These are phyloP conservation scores for Grallaria varia DNA, from an alignment of 2,113 vertebrate genomes.

Conservation along the genomic window DNA sequence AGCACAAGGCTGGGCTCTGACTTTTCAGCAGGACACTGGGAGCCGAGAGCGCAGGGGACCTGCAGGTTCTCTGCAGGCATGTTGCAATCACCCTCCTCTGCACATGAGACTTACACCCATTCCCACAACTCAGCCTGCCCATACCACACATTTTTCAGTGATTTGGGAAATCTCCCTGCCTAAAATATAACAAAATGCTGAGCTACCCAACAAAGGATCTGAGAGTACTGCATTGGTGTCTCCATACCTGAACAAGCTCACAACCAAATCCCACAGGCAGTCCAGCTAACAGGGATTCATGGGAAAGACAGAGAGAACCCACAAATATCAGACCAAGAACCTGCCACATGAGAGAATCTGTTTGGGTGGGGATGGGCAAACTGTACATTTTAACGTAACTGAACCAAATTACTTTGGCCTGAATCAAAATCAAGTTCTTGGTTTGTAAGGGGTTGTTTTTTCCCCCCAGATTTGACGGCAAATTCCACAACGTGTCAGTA, in stretches of 20 bases:
- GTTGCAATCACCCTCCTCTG: background rate
- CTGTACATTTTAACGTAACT: background rate
- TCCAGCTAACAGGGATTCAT: fast-evolving
- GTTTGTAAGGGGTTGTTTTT: fast-evolving
- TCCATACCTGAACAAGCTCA: background rate
- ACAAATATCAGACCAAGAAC: background rate
- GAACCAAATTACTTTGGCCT: background rate
- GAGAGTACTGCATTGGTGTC: fast-evolving
- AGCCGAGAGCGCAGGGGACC: background rate
- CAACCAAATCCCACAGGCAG: background rate
- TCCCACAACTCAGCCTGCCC: background rate
- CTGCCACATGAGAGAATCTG: background rate
- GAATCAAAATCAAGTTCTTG: background rate
- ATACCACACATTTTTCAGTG: background rate
- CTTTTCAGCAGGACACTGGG: fast-evolving
- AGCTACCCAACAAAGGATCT: background rate
- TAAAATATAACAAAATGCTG: fast-evolving
- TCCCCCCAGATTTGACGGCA: background rate
- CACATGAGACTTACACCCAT: fast-evolving
- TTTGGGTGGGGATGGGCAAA: fast-evolving
- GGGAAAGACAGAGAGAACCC: background rate
- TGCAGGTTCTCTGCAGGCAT: fast-evolving
- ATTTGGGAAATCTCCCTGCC: fast-evolving
- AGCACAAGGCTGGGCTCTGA: background rate
- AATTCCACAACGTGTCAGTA: fast-evolving